Conservation (phyloP, 2,113 vertebrate genomes). For the Tenebrosternarchus preto region DNA sequence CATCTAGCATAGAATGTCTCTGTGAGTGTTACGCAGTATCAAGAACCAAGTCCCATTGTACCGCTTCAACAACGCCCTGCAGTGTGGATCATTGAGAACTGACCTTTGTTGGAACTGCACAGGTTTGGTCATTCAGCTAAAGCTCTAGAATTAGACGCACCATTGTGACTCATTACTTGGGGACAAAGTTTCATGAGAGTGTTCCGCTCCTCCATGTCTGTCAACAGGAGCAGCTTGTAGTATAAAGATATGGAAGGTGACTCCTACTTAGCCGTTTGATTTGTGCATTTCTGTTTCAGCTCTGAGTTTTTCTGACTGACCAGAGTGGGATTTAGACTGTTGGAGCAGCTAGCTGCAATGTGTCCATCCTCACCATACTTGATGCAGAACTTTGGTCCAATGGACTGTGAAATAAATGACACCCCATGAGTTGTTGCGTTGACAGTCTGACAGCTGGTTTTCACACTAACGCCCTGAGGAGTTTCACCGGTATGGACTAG, state of each 20-base stretch:
- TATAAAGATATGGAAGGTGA: constrained; percentile 18
- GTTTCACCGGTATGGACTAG: not conserved
- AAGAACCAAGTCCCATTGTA: too few species aligned
- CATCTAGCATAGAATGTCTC: too few species aligned
- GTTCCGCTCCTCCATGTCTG: too few species aligned
- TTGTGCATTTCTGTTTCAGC: constrained; percentile 5
- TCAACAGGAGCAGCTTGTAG: not conserved
- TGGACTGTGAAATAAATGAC: not conserved
- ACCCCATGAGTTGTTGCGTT: not conserved
- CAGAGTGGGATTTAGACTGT: not conserved
- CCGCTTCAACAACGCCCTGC: too few species aligned
- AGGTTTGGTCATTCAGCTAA: too few species aligned
- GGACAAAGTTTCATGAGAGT: too few species aligned
- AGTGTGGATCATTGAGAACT: too few species aligned
- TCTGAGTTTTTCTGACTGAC: not conserved
- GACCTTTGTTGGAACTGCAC: too few species aligned
- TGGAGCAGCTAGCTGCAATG: constrained; percentile 14
- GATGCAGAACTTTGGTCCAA: constrained; percentile 22
- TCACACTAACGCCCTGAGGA: not conserved
- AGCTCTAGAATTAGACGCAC: too few species aligned
- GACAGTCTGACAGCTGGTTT: not conserved
- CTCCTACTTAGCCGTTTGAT: not conserved
- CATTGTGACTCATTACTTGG: too few species aligned
- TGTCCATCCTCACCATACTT: constrained; percentile 31
- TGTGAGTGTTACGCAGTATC: too few species aligned